phyloP scores from a whole-genome alignment of 2,888 invertebrate species.

The Eilema depressum region DNA sequence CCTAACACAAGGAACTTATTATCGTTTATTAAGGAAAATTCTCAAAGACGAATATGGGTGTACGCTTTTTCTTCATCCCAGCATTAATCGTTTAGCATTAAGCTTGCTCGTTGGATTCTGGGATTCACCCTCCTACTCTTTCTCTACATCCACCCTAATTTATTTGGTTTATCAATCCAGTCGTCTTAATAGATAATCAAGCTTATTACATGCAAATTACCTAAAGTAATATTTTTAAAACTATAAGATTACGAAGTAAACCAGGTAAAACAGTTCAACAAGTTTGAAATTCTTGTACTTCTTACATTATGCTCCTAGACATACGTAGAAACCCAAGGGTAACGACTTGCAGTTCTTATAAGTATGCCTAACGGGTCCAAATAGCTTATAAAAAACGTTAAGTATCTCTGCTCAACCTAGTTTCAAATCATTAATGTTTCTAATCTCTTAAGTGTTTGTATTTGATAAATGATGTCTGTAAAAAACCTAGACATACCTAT shows the following conservation, averaged over 20 bases:
- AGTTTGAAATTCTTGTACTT: background rate
- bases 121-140: no score
- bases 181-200: no score
- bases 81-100: no score
- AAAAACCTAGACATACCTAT: conserved; percentile 4
- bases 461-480: conserved; percentile 20
- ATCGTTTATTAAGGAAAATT: no score
- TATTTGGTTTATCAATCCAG: no score
- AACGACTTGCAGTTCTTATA: conserved; percentile 28
- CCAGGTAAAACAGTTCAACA: background rate
- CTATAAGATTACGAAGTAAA: background rate
- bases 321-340: conserved; percentile 15
- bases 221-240: no score
- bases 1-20: no score
- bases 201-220: no score
- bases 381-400: conserved; percentile 34
- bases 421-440: conserved; percentile 16
- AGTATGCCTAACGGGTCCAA: conserved; percentile 23
- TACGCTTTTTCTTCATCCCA: no score
- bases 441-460: conserved; percentile 19
- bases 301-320: conserved; percentile 14
- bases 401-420: conserved; percentile 13
- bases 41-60: no score
- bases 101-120: no score
- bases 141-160: no score